Evolutionary conservation across 2,888 invertebrate genomes (phyloP).

Genomic region (Drosophila melanosoma): DNA sequence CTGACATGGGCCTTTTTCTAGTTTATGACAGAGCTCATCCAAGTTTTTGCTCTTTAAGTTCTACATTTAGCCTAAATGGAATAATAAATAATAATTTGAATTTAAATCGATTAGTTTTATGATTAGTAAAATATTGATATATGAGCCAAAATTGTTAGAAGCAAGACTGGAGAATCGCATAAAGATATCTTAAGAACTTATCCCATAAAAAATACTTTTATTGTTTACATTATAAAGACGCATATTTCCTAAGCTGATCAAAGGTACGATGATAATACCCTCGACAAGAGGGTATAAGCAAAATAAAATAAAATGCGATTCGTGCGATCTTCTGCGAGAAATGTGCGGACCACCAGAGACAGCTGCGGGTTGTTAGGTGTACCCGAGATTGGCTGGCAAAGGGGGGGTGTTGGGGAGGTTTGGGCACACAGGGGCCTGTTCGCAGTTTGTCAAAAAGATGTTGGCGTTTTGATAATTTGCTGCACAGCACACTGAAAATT

Average conservation of each 20-base stretch:
- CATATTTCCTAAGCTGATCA: neutral
- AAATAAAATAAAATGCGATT: conserved; percentile 60
- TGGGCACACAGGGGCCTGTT: conserved; percentile 46
- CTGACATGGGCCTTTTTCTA: neutral
- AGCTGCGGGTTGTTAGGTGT: conserved; percentile 45
- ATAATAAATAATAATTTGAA: neutral
- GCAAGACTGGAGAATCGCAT: rapidly evolving
- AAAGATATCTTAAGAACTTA: neutral
- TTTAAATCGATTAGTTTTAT: neutral
- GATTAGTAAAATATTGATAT: neutral
- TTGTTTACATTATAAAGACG: neutral
- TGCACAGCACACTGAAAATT: conserved; percentile 54
- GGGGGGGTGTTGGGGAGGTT: neutral
- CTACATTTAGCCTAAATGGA: neutral
- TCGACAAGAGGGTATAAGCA: conserved; percentile 18
- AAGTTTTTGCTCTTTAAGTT: neutral
- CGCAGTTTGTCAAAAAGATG: conserved; percentile 77
- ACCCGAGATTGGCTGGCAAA: conserved; percentile 12
- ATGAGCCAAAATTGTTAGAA: neutral
- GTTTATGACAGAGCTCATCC: neutral
- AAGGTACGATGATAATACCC: neutral
- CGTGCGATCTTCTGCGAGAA: conserved; percentile 59
- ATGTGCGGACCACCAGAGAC: conserved; percentile 69
- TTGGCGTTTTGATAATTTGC: conserved; percentile 81
- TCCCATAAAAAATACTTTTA: neutral